These are phyloP conservation scores for Cygnus buccinator DNA, from an alignment of 2,113 vertebrate species.

Conservation along the genomic window DNA sequence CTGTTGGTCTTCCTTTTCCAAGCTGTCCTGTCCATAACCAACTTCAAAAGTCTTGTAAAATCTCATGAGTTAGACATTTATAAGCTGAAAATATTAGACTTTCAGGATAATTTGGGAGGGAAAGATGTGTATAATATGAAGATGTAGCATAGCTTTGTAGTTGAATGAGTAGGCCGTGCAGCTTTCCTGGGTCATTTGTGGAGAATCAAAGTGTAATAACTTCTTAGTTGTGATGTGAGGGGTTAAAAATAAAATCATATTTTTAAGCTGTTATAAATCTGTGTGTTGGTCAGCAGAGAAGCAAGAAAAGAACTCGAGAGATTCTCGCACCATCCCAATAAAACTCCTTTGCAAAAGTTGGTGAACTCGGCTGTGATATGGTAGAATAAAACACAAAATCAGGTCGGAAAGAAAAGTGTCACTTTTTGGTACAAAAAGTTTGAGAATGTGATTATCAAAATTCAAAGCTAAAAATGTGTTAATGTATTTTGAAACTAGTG, in stretches of 20 bases:
- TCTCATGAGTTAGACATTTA: background rate
- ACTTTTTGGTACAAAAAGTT: background rate
- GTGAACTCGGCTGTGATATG: too few species aligned
- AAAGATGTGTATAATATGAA: background rate
- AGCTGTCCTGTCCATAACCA: background rate
- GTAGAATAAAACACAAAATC: background rate
- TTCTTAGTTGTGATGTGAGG: background rate
- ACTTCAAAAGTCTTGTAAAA: background rate
- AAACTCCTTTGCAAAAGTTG: background rate
- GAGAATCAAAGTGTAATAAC: too few species aligned
- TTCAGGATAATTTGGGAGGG: background rate
- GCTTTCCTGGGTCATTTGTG: background rate
- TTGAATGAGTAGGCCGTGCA: background rate
- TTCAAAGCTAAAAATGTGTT: background rate
- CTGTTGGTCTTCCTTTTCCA: background rate
- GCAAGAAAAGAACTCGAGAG: background rate
- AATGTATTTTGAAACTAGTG: background rate
- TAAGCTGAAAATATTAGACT: background rate
- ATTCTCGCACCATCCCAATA: background rate
- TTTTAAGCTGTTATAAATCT: background rate
- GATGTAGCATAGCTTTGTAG: background rate
- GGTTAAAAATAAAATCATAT: background rate
- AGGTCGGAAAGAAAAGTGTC: background rate
- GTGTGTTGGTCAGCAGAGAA: background rate
- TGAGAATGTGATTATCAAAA: background rate